Evolutionary conservation across 2,888 invertebrate species (phyloP), one percentile per base, ranked within the genome.

Genomic region (Plagodis pulveraria): DNA sequence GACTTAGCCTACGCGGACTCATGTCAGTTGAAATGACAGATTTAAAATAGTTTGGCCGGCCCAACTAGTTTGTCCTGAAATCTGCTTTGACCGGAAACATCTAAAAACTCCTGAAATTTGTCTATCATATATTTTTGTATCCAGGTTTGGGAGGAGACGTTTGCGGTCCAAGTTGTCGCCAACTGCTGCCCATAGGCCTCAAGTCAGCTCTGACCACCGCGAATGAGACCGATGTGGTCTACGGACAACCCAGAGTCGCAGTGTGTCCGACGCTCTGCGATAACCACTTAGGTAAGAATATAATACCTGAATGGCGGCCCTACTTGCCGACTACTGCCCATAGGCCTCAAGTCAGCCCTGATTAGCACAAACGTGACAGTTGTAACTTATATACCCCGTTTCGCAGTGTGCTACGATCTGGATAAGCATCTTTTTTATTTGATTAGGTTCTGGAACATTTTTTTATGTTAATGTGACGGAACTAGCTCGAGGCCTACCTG

Each of bases 251-350:
- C 5, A 77, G 94, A 33, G 84, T 84, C 43, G 83, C 82, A 50
- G 94, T 95, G 56, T 95, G 95, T 70, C 93, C 94, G 0, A 83
- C 94, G 40, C 90, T 95, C 53, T 95, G 95, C 80, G 80, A 84
- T 55, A 94, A 94, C 76, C 87, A 88, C 59, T 83, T 95, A 47
- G 96, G 94, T 93, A 67, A 75, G 42, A 38, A 22, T 22, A 22
- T 22, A 22, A 22, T 2, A n/a, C n/a, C n/a, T n/a, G n/a, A 2
- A 22, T 22, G 22, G 94, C 77, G 94, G 94, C 0, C 72, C 80
- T 0, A 78, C 83, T 42, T 94, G 95, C 82, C 89, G 91, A 69
- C 83, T 94, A 75, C 81, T 92, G 50, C 94, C 94, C 1, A 78
- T 88, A 33, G 93, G 91, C 0, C 82, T 94, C 22, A 82, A 86